Evolutionary conservation across 2,113 vertebrate species (phyloP), one percentile per base, ranked within the genome.

Genomic region (Osmerus mordax): DNA sequence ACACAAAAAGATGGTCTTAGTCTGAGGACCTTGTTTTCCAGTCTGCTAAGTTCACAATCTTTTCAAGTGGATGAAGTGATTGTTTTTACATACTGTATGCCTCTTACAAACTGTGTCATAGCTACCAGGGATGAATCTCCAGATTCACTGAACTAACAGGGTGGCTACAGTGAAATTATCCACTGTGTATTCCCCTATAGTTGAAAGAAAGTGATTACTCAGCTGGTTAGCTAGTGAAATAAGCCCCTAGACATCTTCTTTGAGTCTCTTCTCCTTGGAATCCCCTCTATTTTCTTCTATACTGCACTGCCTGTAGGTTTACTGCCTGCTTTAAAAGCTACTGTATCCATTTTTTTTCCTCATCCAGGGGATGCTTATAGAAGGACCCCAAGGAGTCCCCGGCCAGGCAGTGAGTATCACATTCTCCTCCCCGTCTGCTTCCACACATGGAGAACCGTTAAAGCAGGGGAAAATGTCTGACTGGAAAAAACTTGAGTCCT

Each of bases 311-410:
- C 63, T 87, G 67, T 72, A 78, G 78, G 83, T 83, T 87, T 81
- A 80, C 65, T 55, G 74, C 63, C 82, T 73, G 29, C 64, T 55
- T 75, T 79, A 53, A 90, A 88, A 81, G 88, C 88, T 86, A 87
- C 87, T 88, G 77, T 87, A 82, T 87, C 78, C 65, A 80, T 74
- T 72, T 81, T 85, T 23, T 86, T 78, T 64, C 52, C 67, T 83
- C 52, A 55, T 91, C 75, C 78, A 99, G 97, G 97, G 97, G 41
- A 99, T 99, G 97, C 93, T 99, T 80, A 89, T 99, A 79, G 96
- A 99, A 92, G 97, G 97, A 86, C 93, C 95, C 69, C 94, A 93
- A 11, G 97, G 97, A 86, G 90, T 93, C 82, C 92, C 94, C 75
- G 97, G 97, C 87, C 94, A 94, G 70, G 90, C 89, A 73, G 97